phyloP scores from a whole-genome alignment of 2,113 vertebrate species.

The Willisornis vidua region DNA sequence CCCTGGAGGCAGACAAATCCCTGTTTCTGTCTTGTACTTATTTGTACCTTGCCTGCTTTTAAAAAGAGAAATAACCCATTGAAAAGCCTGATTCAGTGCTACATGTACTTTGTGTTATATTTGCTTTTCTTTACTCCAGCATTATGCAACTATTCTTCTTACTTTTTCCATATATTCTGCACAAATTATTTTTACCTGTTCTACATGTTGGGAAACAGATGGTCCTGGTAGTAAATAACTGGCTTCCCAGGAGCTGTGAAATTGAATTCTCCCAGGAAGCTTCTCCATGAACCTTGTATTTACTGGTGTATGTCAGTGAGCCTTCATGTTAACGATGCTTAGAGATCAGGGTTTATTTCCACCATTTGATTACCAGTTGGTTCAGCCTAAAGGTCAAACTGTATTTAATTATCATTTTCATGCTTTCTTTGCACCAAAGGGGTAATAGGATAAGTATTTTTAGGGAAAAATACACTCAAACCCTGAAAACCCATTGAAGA shows the following conservation, averaged over 20 bases:
- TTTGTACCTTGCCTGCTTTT: background rate
- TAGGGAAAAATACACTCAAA: background rate
- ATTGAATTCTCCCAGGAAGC: constrained; percentile 43
- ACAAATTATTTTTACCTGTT: constrained; percentile 57
- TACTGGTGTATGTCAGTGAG: background rate
- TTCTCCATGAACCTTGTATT: constrained; percentile 31
- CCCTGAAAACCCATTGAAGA: background rate
- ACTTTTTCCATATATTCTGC: constrained; percentile 34
- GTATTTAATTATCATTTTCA: constrained; percentile 2
- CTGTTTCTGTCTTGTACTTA: background rate
- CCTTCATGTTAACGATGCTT: background rate
- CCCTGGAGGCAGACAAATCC: background rate
- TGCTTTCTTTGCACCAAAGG: background rate
- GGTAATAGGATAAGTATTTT: background rate
- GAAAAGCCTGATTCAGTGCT: background rate
- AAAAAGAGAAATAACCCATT: background rate
- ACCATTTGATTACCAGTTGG: background rate
- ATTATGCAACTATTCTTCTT: constrained; percentile 7
- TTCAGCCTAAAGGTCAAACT: background rate
- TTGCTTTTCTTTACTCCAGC: background rate
- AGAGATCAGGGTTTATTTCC: background rate
- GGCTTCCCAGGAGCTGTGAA: constrained; percentile 56
- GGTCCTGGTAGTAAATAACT: constrained; percentile 61
- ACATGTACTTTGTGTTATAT: background rate
- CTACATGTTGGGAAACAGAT: constrained; percentile 54